Base-by-base conservation (phyloP, 2,888 invertebrate species). In the Lasioglossum vierecki region DNA sequence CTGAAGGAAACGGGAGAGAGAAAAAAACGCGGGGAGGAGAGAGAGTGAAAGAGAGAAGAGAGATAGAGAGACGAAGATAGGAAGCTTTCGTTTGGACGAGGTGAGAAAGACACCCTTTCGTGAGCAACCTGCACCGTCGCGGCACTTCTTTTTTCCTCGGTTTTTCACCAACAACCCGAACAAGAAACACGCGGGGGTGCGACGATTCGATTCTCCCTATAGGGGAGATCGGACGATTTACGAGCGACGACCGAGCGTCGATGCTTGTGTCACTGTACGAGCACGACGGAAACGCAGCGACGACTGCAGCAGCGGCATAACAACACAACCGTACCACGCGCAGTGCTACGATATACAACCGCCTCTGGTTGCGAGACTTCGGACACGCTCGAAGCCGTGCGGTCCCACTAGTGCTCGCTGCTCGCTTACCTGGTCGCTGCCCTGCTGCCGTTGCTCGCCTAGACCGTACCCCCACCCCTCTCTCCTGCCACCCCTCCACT, bases 331-430 rank as follows among this genome's bases (percentile, higher is more conserved):
- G 88, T 88, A 74, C 85, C 83, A 85, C 88, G 87, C 87, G 87
- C 83, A 82, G 83, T 85, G 74, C 89, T 88, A 83, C 88, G 76
- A 83, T 80, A 83, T 83, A 86, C 79, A 84, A 82, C 79, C 84
- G 84, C 80, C 57, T 57, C 57, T 80, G 83, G 74, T 79, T 83
- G 76, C 81, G 87, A 84, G 81, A 86, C 81, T 88, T 82, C 89
- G 89, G 91, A 92, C 91, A 88, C 90, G 88, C 89, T 90, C 92
- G 90, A 89, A 92, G 93, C 91, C 93, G 94, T 93, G 93, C 93
- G 93, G 94, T 94, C 93, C 93, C 93, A 93, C 94, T 94, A 93
- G 93, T 92, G 92, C 91, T 91, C 91, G 89, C 91, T 91, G 89
- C 91, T 93, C 91, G 92, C 93, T 93, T 94, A 94, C 94, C 94